Evolutionary conservation across 2,113 vertebrate genomes (phyloP).

Genomic region (Brachirus orientalis): DNA sequence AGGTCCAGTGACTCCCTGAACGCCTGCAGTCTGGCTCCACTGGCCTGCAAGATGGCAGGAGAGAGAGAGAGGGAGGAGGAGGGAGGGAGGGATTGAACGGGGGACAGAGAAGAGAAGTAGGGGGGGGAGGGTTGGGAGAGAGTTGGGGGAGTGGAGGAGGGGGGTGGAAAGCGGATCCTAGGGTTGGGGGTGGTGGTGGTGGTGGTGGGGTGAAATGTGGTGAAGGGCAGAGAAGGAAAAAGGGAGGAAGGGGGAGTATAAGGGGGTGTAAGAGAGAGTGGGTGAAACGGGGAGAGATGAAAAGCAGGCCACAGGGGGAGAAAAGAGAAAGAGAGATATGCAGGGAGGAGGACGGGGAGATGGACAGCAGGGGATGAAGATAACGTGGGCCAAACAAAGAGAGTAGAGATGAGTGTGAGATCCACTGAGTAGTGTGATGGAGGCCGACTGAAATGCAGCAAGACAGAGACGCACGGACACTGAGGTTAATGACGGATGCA

Average conservation of each 20-base stretch:
- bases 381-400: slow-evolving; percentile 73
- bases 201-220: slow-evolving; percentile 42
- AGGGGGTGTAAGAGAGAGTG: slow-evolving; percentile 35
- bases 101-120: slow-evolving; percentile 39
- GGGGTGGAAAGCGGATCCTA: slow-evolving; percentile 65
- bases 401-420: slow-evolving; percentile 57
- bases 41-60: slow-evolving; percentile 81
- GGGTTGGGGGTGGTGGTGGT: slow-evolving; percentile 28
- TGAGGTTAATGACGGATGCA: slow-evolving; percentile 65
- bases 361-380: slow-evolving; percentile 76
- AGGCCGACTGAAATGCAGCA: slow-evolving; percentile 43
- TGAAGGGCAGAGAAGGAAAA: slow-evolving; percentile 51
- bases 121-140: slow-evolving; percentile 16
- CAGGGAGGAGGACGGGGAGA: slow-evolving; percentile 64
- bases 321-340: slow-evolving; percentile 56
- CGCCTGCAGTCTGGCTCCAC: slow-evolving; percentile 82
- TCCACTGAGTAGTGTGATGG: slow-evolving; percentile 24
- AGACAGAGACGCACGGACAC: slow-evolving; percentile 33
- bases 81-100: slow-evolving; percentile 42
- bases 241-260: slow-evolving; percentile 20
- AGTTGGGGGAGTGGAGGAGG: slow-evolving; percentile 14
- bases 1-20: slow-evolving; percentile 81
- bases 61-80: slow-evolving; percentile 52
- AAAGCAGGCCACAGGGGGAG: slow-evolving; percentile 70
- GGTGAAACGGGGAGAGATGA: slow-evolving; percentile 68